Evolutionary conservation across 2,888 invertebrate species (phyloP).

Genomic region (Microctonus hyperodae): DNA sequence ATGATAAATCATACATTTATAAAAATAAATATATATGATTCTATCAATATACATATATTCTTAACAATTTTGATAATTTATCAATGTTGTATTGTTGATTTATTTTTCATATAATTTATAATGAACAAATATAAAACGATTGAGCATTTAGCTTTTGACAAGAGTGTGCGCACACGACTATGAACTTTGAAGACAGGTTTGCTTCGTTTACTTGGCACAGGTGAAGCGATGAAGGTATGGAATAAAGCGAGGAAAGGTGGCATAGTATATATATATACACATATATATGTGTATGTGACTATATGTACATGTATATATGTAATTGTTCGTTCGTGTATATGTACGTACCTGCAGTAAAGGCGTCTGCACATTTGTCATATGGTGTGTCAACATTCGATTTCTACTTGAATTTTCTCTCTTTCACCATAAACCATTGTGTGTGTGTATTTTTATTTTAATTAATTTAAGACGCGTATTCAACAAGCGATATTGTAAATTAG

Average conservation of each 20-base stretch:
- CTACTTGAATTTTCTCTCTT: slow-evolving; percentile 20
- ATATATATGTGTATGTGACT: neutral
- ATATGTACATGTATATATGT: neutral
- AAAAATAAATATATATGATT: neutral
- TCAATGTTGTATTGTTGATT: neutral
- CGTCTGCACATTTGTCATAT: slow-evolving; percentile 30
- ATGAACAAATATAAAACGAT: neutral
- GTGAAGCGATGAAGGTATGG: slow-evolving; percentile 3
- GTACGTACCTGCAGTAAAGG: too few relatives aligned
- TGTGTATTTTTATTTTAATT: slow-evolving; percentile 21
- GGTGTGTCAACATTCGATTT: slow-evolving; percentile 31
- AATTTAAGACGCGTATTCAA: neutral
- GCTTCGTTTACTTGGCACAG: neutral
- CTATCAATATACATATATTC: too few relatives aligned
- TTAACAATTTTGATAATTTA: neutral
- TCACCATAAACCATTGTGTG: too few relatives aligned
- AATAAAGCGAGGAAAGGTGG: neutral
- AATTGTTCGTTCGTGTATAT: neutral
- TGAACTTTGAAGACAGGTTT: neutral
- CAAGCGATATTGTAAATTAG: neutral
- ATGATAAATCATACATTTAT: too few relatives aligned
- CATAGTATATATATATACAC: neutral
- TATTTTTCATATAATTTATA: neutral
- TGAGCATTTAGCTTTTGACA: neutral
- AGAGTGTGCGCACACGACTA: neutral